Percentiles rank a stretch among this genome's conserved stretches.
These are phyloP conservation scores for Nephrotoma flavescens DNA, from an alignment of 2,888 invertebrate species.

Conservation along the genomic window DNA sequence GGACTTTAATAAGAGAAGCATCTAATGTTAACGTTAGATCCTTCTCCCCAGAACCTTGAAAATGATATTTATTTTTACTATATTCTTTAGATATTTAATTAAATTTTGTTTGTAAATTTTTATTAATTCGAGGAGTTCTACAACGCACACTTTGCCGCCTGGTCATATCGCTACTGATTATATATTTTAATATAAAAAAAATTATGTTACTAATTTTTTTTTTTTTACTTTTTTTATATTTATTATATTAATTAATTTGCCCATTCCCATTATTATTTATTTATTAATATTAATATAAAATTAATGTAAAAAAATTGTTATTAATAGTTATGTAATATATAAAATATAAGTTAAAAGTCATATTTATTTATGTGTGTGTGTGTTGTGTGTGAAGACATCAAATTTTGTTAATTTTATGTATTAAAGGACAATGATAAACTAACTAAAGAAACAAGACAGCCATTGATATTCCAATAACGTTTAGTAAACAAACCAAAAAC, in stretches of 20 bases:
- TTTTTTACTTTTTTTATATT: background rate
- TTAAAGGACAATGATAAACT: background rate
- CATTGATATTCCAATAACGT: background rate
- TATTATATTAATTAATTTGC: slow-evolving; percentile 24
- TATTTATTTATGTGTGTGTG: background rate
- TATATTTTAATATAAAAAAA: background rate
- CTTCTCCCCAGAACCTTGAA: slow-evolving; percentile 32
- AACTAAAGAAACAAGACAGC: background rate
- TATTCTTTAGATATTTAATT: background rate
- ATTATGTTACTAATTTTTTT: background rate
- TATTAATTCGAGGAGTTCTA: slow-evolving; percentile 31
- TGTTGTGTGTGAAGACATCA: background rate
- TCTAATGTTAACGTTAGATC: slow-evolving; percentile 20
- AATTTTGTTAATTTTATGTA: background rate
- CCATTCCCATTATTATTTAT: slow-evolving; percentile 41
- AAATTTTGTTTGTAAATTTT: background rate
- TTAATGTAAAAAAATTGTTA: background rate
- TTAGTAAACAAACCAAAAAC: background rate
- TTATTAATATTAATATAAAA: slow-evolving; percentile 10
- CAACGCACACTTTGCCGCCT: slow-evolving; percentile 41
- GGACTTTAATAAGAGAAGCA: slow-evolving; percentile 1
- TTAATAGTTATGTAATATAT: background rate
- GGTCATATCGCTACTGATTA: slow-evolving; percentile 49
- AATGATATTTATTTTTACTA: background rate
- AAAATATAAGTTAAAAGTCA: background rate